Base-by-base conservation (phyloP, 2,888 invertebrate genomes). In the Coenonympha glycerion region DNA sequence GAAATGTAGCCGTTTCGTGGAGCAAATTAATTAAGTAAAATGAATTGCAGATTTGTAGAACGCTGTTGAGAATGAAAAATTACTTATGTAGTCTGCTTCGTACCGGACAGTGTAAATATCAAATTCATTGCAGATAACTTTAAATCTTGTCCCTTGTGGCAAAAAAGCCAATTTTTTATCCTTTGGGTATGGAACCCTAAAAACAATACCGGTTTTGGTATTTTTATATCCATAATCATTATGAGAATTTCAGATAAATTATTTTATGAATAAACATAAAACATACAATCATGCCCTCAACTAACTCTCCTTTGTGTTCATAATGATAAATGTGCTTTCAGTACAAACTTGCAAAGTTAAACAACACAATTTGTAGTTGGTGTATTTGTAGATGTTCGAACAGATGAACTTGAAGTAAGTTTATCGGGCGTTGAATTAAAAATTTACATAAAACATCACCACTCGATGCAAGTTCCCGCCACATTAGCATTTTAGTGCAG, bases 11-110 rank as follows among this genome's bases (percentile, higher is more conserved):
- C 41, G 53, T 58, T 47, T 49, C 47, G 53, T 46, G 49, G 19
- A 57, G 53, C 36, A 55, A 59, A 60, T 57, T 59, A 60, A 60
- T 60, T 60, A 57, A 53, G 54, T 49, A 37, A 51, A 59, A 56
- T 57, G 56, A 54, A 57, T 51, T 54, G 52, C 55, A 49, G 40
- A 50, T 42, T 49, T 40, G 18, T 49, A 49, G 30, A 31, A 54
- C 49, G 44, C 49, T 53, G 47, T 51, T 42, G 48, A 36, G 49
- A 55, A 51, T 52, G 52, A 55, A 52, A 53, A 51, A 53, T 53
- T 50, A 44, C 39, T 47, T 50, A 33, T 37, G 28, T 28, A 45
- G 36, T 36, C 21, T 11, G 21, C 36, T 21, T 6, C n/a, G 11
- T 44, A 44, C n/a, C 11, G 21, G 13, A 34, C 4, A 13, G 8